Evolutionary conservation across 2,888 invertebrate genomes (phyloP), one percentile per base, ranked within the genome.

Genomic region (Chaitophorus viminalis): DNA sequence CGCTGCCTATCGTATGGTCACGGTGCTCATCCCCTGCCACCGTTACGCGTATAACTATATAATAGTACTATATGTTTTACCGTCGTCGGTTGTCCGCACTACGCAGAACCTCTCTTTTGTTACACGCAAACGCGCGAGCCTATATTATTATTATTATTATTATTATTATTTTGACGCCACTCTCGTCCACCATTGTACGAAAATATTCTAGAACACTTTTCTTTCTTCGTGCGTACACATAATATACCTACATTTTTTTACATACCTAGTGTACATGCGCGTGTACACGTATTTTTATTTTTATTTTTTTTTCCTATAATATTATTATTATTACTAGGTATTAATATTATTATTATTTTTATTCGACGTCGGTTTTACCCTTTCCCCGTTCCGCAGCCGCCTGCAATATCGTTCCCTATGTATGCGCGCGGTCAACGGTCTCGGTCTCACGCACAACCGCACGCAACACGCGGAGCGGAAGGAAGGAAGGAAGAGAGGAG

Each of bases 361-460:
- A 33, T 78, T 21, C 54, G 54, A 25, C 54, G 33, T 74, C 33
- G n/a, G 36, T 17, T 14, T 36, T 14, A 17, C 36, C 79, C 36
- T 14, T 14, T 25, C 1, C 25, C 25, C 39, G 17, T 31, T 1
- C 14, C n/a, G 52, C 46, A n/a, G n/a, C 46, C 17, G 25, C 81
- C 68, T 60, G 5, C 36, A n/a, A 11, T n/a, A n/a, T 70, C 33
- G n/a, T 82, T 82, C 72, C 52, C 85, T 72, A 8, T 60, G 6
- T 6, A 14, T 14, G 46, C 46, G 46, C n/a, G 46, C 46, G 87
- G 81, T 81, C 87, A 81, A 74, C 87, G 74, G 72, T 87, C 79
- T 75, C 79, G 79, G 87, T 87, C 87, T 87, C 87, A 87, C 87
- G 87, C 86, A 84, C 83, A 83, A 83, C 54, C 65, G 83, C 75